Percentiles rank a stretch among this genome's conserved stretches.
phyloP scores from a whole-genome alignment of 2,888 invertebrate species.

The Tolmerus cingulatus region DNA sequence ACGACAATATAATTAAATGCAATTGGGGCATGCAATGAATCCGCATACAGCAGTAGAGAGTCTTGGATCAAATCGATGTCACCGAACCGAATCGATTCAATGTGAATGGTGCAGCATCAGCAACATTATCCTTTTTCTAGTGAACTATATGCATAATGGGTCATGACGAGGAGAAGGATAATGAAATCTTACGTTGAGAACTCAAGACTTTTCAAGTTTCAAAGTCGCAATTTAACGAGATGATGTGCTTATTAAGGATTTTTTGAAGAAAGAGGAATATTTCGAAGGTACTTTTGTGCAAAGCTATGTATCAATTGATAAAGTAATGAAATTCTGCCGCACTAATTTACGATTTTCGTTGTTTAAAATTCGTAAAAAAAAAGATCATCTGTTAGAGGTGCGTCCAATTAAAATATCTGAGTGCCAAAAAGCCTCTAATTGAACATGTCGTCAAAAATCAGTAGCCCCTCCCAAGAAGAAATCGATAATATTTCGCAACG shows the following conservation, averaged over 20 bases:
- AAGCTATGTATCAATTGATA: background rate
- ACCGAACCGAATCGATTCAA: background rate
- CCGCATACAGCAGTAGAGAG: background rate
- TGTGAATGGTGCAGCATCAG: background rate
- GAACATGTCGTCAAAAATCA: background rate
- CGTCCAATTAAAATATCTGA: background rate
- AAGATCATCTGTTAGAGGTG: background rate
- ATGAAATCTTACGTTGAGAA: background rate
- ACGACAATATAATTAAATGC: background rate
- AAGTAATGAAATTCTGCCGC: background rate
- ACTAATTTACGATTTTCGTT: background rate
- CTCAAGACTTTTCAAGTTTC: background rate
- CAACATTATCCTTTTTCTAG: background rate
- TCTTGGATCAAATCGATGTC: slow-evolving; percentile 3
- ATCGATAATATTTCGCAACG: background rate
- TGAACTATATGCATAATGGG: background rate
- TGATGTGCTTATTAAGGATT: slow-evolving; percentile 14
- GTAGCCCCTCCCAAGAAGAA: background rate
- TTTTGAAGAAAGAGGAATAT: background rate
- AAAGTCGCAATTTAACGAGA: background rate
- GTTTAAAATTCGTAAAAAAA: background rate
- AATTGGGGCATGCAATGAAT: background rate
- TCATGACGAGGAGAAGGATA: background rate
- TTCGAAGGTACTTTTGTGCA: background rate
- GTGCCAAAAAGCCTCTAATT: background rate